Conservation (phyloP, 2,113 vertebrate genomes). For the Alces alces region DNA sequence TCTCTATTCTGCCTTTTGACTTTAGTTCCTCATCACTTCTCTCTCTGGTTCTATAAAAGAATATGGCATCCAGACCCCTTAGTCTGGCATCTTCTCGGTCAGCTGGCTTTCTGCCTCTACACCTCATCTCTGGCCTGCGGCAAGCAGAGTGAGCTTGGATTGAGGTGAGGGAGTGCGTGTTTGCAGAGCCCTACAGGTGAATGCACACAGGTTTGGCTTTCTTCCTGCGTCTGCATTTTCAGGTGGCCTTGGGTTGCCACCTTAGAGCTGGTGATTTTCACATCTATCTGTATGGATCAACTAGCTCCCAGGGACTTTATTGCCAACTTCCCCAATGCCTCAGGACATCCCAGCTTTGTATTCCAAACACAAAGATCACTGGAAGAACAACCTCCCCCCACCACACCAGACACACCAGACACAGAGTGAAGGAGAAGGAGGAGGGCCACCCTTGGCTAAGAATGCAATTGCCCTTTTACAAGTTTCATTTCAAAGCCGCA, state of each 20-base stretch:
- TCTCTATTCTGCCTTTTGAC: not conserved
- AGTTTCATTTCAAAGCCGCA: not conserved
- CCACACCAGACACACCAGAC: no score
- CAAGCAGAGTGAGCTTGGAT: not conserved
- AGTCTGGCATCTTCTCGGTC: not conserved
- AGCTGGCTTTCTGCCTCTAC: not conserved
- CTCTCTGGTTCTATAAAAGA: not conserved
- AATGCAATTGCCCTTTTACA: not conserved
- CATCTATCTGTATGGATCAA: not conserved
- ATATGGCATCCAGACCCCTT: not conserved
- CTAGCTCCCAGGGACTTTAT: not conserved
- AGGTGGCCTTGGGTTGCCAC: fast-evolving
- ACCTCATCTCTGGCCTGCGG: not conserved
- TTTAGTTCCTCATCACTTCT: not conserved
- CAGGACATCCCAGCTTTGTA: not conserved
- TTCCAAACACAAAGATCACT: not conserved
- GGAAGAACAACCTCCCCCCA: not conserved
- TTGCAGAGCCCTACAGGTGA: not conserved
- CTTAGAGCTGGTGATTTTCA: not conserved
- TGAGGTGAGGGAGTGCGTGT: not conserved
- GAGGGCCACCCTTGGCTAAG: not conserved
- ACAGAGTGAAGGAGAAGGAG: not conserved
- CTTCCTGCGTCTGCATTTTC: not conserved
- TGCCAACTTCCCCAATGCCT: not conserved
- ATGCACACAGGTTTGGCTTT: not conserved